These are phyloP conservation scores for Phalloptychus januarius DNA, from an alignment of 2,797 vertebrate species.

Conservation along the genomic window DNA sequence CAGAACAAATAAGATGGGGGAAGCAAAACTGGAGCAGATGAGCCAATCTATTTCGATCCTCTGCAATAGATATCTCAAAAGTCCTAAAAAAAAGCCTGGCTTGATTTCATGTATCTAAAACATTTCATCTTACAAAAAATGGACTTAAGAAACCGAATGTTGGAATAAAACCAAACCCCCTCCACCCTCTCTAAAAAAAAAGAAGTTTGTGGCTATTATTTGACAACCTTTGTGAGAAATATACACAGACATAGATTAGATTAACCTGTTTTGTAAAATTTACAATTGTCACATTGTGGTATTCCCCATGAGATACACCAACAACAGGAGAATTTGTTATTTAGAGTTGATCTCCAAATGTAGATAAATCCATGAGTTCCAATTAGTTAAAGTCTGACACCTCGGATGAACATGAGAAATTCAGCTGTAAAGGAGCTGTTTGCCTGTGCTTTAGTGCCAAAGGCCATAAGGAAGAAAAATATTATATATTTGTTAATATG, in stretches of 20 bases:
- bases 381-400: no score
- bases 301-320: background rate
- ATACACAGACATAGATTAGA: background rate
- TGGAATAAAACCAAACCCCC: background rate
- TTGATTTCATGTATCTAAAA: slow-evolving; percentile 87
- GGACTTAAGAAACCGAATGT: background rate
- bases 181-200: no score
- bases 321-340: background rate
- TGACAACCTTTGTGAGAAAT: background rate
- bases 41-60: slow-evolving; percentile 90
- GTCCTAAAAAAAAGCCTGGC: slow-evolving; percentile 69
- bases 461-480: background rate
- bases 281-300: background rate
- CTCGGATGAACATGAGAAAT: no score
- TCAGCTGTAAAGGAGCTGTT: no score
- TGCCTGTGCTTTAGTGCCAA: slow-evolving; percentile 77
- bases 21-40: slow-evolving; percentile 89
- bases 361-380: background rate
- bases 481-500: background rate
- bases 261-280: background rate
- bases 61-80: slow-evolving; percentile 92
- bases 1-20: slow-evolving; percentile 92
- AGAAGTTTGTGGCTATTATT: no score
- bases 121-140: slow-evolving; percentile 67
- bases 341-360: background rate